Conservation (phyloP, 2,113 vertebrate genomes). For the Chloroceryle aenea region DNA sequence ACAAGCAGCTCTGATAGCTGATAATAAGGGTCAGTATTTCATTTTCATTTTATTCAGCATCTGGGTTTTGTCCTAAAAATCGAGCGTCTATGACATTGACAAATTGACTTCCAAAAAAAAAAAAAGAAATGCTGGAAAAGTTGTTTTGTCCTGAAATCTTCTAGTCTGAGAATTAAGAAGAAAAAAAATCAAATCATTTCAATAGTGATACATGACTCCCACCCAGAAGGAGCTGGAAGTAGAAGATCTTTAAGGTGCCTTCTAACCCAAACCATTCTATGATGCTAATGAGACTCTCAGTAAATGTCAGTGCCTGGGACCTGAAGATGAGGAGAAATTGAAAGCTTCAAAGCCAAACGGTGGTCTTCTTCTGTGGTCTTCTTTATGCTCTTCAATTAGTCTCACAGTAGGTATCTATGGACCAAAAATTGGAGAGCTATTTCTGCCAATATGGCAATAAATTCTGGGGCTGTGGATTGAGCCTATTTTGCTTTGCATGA, state of each 20-base stretch:
- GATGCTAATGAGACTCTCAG: background rate
- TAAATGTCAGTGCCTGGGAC: background rate
- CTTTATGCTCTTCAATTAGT: background rate
- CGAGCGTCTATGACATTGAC: background rate
- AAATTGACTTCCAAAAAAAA: background rate
- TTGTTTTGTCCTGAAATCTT: background rate
- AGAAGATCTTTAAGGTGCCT: background rate
- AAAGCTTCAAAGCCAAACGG: background rate
- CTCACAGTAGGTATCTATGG: accelerated
- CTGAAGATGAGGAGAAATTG: background rate
- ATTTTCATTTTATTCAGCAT: constrained; percentile 27
- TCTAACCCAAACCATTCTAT: background rate
- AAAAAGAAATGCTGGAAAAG: background rate
- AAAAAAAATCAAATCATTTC: background rate
- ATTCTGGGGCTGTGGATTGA: background rate
- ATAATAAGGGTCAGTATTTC: constrained; percentile 39
- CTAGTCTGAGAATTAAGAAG: background rate
- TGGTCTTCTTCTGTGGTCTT: background rate
- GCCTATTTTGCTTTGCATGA: background rate
- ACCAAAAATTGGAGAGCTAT: background rate
- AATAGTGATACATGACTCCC: background rate
- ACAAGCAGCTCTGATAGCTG: constrained; percentile 40
- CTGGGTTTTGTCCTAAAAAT: constrained; percentile 30
- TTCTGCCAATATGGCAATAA: background rate
- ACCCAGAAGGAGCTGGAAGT: background rate